Conservation (phyloP, 1,140 invertebrate species). For the Eurytemora carolleeae region DNA sequence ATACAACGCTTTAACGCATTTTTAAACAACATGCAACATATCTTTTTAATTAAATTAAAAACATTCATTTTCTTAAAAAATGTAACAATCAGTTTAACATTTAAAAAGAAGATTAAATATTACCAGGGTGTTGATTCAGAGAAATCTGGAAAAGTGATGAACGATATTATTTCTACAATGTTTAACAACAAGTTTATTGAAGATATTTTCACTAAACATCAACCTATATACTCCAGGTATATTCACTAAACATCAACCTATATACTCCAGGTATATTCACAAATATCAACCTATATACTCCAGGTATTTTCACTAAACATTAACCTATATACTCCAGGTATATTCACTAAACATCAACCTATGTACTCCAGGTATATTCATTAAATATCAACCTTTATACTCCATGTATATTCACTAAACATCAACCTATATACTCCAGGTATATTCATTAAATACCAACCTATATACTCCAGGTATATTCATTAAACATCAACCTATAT, state of each 20-base stretch:
- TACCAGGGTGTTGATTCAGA: background rate
- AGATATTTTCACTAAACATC: background rate
- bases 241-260: too few relatives aligned
- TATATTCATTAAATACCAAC: too few relatives aligned
- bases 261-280: too few relatives aligned
- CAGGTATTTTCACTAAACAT: too few relatives aligned
- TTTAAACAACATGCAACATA: background rate
- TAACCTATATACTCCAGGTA: too few relatives aligned
- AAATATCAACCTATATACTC: too few relatives aligned
- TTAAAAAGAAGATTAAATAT: background rate
- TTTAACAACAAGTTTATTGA: background rate
- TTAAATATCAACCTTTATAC: too few relatives aligned
- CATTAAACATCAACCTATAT: background rate
- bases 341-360: too few relatives aligned
- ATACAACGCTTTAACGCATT: too few relatives aligned
- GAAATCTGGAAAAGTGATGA: background rate
- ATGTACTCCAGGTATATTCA: too few relatives aligned
- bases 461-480: background rate
- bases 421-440: too few relatives aligned
- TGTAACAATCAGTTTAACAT: background rate
- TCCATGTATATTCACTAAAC: too few relatives aligned
- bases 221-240: background rate
- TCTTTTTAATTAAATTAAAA: background rate
- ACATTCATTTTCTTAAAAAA: background rate
- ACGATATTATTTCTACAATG: background rate